Evolutionary conservation across 2,113 vertebrate genomes (phyloP).

Genomic region (Sebastes schlegelii): DNA sequence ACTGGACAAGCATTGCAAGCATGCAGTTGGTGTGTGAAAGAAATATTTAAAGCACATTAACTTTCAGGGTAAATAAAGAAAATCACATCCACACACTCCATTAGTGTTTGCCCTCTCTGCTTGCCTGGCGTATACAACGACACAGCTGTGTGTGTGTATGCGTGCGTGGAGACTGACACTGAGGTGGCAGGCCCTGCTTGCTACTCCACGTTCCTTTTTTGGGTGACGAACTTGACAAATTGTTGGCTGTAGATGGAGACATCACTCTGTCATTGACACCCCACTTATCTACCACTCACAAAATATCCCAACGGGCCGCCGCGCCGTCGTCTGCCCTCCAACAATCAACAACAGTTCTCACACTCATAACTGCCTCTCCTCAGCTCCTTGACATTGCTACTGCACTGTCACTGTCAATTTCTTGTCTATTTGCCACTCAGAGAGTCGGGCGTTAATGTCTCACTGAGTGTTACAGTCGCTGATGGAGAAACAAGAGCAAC

Average conservation of each 20-base stretch:
- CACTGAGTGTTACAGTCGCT: constrained; percentile 7
- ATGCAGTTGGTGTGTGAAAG: constrained; percentile 37
- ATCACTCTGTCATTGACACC: constrained; percentile 48
- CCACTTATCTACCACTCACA: constrained; percentile 26
- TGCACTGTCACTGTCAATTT: constrained; percentile 26
- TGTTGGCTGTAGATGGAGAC: constrained; percentile 50
- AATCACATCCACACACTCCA: constrained; percentile 15
- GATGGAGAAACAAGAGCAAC: not conserved
- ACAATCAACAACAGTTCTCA: constrained; percentile 40
- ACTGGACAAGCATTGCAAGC: constrained; percentile 6
- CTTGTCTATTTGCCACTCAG: constrained; percentile 24
- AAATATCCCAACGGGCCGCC: not conserved
- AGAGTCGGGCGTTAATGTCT: constrained; percentile 25
- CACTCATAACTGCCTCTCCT: constrained; percentile 36
- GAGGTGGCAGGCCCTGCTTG: constrained; percentile 25
- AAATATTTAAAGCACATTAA: constrained; percentile 42
- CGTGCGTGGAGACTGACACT: constrained; percentile 35
- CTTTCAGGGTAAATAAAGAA: constrained; percentile 30
- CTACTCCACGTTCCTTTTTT: constrained; percentile 26
- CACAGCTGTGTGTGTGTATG: constrained; percentile 37
- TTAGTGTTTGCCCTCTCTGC: constrained; percentile 16
- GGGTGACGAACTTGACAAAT: constrained; percentile 53
- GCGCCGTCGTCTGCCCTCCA: constrained; percentile 6
- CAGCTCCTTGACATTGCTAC: constrained; percentile 13
- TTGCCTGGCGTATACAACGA: constrained; percentile 14